Evolutionary conservation across 2,797 vertebrate genomes (phyloP), one percentile per base, ranked within the genome.

Genomic region (Melanotaenia nigrans): DNA sequence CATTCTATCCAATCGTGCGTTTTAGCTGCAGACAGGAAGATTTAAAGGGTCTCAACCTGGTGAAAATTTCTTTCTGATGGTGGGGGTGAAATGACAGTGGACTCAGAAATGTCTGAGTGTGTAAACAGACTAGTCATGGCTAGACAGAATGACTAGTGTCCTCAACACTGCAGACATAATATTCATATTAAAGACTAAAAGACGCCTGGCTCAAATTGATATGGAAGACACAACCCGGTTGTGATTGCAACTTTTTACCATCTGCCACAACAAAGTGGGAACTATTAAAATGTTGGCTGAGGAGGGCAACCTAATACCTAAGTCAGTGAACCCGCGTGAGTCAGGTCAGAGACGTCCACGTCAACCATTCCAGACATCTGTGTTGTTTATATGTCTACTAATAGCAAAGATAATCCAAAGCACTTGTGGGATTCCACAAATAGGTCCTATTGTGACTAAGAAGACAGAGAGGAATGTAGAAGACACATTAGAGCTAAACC

Each of bases 331-430:
- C 77, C 55, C 1, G 0, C 69, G 54, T 84, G 79, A 89, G 65
- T 84, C 77, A 82, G 82, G 64, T 85, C 80, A 86, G 81, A 82
- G 45, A 70, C 49, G 78, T 78, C 65, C 59, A 24, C 25, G 72
- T 87, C 80, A 86, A 73, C 61, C 61, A 51, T 68, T 72, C 83
- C 70, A 86, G 80, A 81, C 67, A 30, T 75, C 81, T 54, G 60
- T 65, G 58, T 66, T 83, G 83, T 87, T 90, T 77, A 85, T 75
- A 54, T 24, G 65, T 79, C 76, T 59, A 54, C 49, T 76, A 75
- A 86, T 72, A 71, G 64, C 61, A 79, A 73, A 87, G 78, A 89
- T 86, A 85, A 90, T 62, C 71, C 59, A 68, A 75, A 84, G 57
- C 80, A 81, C 60, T 85, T 85, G 84, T 75, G 66, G 61, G 73